These are phyloP conservation scores for Tenebrio molitor DNA, from an alignment of 1,140 invertebrate genomes.

Conservation along the genomic window DNA sequence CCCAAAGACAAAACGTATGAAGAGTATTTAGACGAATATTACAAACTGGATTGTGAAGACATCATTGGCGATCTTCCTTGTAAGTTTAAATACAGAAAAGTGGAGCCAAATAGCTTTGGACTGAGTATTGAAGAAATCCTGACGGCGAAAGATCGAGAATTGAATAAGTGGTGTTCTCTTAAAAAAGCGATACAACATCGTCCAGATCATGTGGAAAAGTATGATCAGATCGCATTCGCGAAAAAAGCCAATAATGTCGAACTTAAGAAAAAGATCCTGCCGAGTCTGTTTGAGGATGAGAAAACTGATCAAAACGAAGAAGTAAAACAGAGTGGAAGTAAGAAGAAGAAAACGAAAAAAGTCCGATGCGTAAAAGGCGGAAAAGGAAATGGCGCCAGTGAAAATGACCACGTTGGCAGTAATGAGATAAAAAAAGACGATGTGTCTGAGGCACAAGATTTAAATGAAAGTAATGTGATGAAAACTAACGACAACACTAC, in stretches of 20 bases:
- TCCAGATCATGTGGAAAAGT: constrained; percentile 82
- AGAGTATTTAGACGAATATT: constrained; percentile 95
- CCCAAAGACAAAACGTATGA: constrained; percentile 84
- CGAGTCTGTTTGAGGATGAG: constrained; percentile 76
- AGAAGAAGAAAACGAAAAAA: constrained; percentile 46
- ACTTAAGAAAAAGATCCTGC: constrained; percentile 87
- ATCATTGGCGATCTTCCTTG: constrained; percentile 92
- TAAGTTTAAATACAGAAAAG: constrained; percentile 93
- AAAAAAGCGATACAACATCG: constrained; percentile 90
- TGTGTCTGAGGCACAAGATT: no score
- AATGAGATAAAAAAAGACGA: constrained; percentile 38
- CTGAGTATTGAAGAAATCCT: constrained; percentile 94
- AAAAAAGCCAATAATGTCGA: constrained; percentile 80
- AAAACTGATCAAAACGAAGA: constrained; percentile 43
- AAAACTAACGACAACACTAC: constrained; percentile 37
- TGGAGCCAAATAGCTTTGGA: constrained; percentile 92
- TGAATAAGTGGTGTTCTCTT: constrained; percentile 95
- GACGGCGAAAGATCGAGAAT: constrained; percentile 89
- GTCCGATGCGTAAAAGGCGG: constrained; percentile 22
- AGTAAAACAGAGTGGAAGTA: constrained; percentile 7
- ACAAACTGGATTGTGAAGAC: constrained; percentile 95
- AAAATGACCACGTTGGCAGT: constrained; percentile 9
- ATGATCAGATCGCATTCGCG: constrained; percentile 83
- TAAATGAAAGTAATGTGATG: constrained; percentile 8
- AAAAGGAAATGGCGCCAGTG: constrained; percentile 38